phyloP scores from a whole-genome alignment of 2,797 vertebrate genomes.

The Leptoclinus maculatus region DNA sequence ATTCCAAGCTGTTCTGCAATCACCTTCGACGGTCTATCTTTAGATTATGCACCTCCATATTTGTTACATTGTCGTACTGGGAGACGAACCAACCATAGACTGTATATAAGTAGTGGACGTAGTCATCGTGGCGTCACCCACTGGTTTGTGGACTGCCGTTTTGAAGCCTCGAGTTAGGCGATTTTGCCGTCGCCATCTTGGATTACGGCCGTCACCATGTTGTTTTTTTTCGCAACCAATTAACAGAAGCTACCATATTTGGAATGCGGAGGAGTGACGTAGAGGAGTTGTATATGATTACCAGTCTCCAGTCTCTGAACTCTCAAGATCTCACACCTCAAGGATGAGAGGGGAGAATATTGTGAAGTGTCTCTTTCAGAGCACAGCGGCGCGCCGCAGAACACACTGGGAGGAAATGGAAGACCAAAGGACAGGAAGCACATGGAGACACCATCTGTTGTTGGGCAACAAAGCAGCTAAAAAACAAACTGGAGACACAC shows the following conservation, averaged over 20 bases:
- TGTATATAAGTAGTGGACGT: too few relatives aligned
- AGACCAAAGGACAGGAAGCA: constrained; percentile 65
- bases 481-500: constrained; percentile 28
- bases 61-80: too few relatives aligned
- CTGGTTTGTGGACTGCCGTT: too few relatives aligned
- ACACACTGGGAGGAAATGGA: constrained; percentile 59
- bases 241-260: too few relatives aligned
- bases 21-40: too few relatives aligned
- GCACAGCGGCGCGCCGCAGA: constrained; percentile 15
- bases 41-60: too few relatives aligned
- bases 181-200: neutral
- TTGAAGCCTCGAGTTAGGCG: too few relatives aligned
- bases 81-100: too few relatives aligned
- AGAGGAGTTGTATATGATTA: neutral
- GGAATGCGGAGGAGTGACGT: too few relatives aligned
- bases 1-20: too few relatives aligned
- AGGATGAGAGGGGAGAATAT: constrained; percentile 19
- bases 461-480: constrained; percentile 50
- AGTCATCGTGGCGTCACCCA: too few relatives aligned
- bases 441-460: constrained; percentile 75
- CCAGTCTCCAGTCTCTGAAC: constrained; percentile 40
- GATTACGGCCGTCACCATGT: neutral
- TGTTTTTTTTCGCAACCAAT: neutral
- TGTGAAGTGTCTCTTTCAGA: constrained; percentile 52
- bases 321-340: constrained; percentile 3